Evolutionary conservation across 1,140 invertebrate species (phyloP).

Genomic region (Scaptomyza hsui): DNA sequence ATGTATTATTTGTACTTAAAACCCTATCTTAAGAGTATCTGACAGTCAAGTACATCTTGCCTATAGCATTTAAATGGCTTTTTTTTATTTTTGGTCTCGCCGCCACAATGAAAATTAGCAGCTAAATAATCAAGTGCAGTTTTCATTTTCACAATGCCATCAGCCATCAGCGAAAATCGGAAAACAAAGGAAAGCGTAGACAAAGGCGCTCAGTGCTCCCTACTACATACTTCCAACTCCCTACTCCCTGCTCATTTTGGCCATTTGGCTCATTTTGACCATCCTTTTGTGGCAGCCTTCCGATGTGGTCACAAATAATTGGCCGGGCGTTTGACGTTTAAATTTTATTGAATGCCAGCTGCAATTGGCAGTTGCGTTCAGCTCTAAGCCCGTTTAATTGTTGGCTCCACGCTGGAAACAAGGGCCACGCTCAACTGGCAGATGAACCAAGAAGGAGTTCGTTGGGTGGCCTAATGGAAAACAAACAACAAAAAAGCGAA

Average conservation of each 20-base stretch:
- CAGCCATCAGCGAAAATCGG: constrained; percentile 23
- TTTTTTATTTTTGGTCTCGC: constrained; percentile 25
- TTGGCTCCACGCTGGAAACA: constrained; percentile 23
- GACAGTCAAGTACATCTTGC: not conserved
- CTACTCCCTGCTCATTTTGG: not conserved
- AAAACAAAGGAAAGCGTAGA: constrained; percentile 56
- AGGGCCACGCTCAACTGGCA: constrained; percentile 16
- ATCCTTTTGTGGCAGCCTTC: constrained; percentile 45
- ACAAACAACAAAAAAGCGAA: too few species aligned
- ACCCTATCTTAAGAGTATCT: not conserved
- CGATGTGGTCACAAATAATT: constrained; percentile 75
- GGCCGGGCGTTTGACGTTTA: constrained; percentile 72
- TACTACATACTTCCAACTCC: too few species aligned
- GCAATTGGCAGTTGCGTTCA: constrained; percentile 70
- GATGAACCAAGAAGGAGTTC: not conserved
- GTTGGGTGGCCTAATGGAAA: constrained; percentile 10
- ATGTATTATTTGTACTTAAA: too few species aligned
- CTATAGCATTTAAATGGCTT: not conserved
- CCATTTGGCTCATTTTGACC: constrained; percentile 8
- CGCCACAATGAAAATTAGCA: constrained; percentile 75
- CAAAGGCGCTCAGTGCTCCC: constrained; percentile 20
- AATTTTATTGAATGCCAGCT: constrained; percentile 78
- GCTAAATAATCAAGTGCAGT: constrained; percentile 78
- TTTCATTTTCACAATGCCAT: constrained; percentile 71
- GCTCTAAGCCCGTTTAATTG: constrained; percentile 48